phyloP scores from a whole-genome alignment of 2,797 vertebrate species.

The Silurus lanzhouensis region DNA sequence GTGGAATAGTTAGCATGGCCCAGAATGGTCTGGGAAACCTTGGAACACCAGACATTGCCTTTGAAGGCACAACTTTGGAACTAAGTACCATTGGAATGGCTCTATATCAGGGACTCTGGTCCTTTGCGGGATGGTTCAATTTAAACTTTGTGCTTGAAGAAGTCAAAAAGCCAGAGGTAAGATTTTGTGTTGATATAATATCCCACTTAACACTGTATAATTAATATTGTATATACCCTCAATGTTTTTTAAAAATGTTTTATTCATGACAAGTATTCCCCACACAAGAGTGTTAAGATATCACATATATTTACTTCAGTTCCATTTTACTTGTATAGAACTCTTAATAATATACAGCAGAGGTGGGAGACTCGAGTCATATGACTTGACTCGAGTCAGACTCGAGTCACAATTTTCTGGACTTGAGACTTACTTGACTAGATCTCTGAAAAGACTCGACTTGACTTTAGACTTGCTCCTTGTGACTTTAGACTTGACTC shows the following conservation, averaged over 20 bases:
- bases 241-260: background rate
- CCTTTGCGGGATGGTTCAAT: slow-evolving; percentile 80
- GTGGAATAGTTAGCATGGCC: slow-evolving; percentile 69
- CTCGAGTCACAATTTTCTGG: too few species aligned
- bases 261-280: background rate
- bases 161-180: slow-evolving; percentile 81
- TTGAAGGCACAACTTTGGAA: slow-evolving; percentile 70
- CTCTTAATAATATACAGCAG: background rate
- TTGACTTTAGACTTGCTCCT: too few species aligned
- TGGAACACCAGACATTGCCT: slow-evolving; percentile 64
- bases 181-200: background rate
- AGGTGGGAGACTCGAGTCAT: too few species aligned
- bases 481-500: too few species aligned
- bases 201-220: background rate
- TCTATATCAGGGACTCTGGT: slow-evolving; percentile 84
- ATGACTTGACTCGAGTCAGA: too few species aligned
- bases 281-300: background rate
- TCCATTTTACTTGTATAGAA: background rate
- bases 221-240: background rate
- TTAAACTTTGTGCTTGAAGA: slow-evolving; percentile 82
- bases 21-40: slow-evolving; percentile 69
- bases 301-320: background rate
- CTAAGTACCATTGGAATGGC: slow-evolving; percentile 71
- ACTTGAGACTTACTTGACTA: too few species aligned
- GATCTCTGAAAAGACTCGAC: too few species aligned